A percentile compares a stretch with the other conserved stretches of the same genome.
phyloP scores from a whole-genome alignment of 1,140 invertebrate genomes.

The Luehdorfia chinensis region DNA sequence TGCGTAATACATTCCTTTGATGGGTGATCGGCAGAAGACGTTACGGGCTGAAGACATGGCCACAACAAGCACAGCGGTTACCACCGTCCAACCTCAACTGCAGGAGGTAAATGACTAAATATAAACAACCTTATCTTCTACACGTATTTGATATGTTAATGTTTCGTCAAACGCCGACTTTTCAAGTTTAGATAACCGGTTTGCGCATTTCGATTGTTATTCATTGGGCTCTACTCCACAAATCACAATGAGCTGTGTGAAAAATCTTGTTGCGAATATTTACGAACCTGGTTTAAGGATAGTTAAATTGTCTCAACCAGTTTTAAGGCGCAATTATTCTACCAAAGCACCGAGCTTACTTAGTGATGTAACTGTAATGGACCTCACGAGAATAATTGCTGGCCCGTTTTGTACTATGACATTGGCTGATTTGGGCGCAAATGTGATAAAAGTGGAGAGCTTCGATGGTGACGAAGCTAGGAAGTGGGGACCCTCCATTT shows the following conservation, averaged over 20 bases:
- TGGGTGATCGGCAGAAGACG: conserved; percentile 50
- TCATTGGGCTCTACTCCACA: conserved; percentile 1
- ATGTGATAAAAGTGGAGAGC: conserved; percentile 94
- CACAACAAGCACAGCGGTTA: conserved; percentile 60
- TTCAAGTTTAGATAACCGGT: conserved; percentile 16
- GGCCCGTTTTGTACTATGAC: conserved; percentile 96
- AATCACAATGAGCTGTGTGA: conserved; percentile 11
- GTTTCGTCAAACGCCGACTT: conserved; percentile 22
- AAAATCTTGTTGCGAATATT: conserved; percentile 14
- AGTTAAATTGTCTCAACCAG: not conserved
- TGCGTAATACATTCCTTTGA: conserved; percentile 30
- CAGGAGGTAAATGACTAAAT: conserved; percentile 50
- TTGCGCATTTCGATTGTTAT: conserved; percentile 2
- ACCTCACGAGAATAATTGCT: conserved; percentile 89
- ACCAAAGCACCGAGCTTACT: conserved; percentile 66
- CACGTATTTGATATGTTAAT: conserved; percentile 52
- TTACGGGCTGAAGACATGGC: conserved; percentile 57
- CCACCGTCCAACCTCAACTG: conserved; percentile 53
- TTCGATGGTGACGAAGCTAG: conserved; percentile 93
- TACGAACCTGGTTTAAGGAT: conserved; percentile 11
- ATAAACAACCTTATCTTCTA: conserved; percentile 42
- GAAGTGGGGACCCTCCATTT: conserved; percentile 96
- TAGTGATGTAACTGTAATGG: conserved; percentile 85
- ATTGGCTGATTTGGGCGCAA: conserved; percentile 94
- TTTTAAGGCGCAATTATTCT: conserved; percentile 28